These are phyloP conservation scores for Hydra vulgaris DNA, from an alignment of 30 jellyfish, hydroid and myxozoan species.

Conservation along the genomic window DNA sequence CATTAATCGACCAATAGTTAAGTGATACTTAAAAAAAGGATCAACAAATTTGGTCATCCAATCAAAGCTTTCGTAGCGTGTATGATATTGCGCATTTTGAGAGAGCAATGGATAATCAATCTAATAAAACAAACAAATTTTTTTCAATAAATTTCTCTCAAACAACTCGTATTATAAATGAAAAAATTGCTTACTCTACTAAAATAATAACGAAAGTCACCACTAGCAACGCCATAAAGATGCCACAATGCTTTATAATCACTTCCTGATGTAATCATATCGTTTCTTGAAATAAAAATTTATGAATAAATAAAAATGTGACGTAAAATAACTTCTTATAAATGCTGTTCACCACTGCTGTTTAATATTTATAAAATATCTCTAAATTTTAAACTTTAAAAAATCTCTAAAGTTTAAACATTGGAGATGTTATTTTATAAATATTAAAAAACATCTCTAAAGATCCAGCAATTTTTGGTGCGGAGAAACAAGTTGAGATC, in stretches of 20 bases:
- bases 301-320: too few species aligned
- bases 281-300: conserved; percentile 30
- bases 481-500: too few species aligned
- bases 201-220: conserved; percentile 31
- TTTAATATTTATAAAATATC: too few species aligned
- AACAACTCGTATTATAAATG: neutral
- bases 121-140: conserved; percentile 11
- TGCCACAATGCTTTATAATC: conserved; percentile 47
- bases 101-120: conserved; percentile 28
- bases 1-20: conserved; percentile 71
- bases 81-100: conserved; percentile 72
- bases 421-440: too few species aligned
- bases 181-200: conserved; percentile 11
- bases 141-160: too few species aligned
- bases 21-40: conserved; percentile 70
- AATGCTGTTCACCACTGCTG: too few species aligned
- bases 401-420: too few species aligned
- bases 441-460: too few species aligned
- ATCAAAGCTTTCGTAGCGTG: conserved; percentile 73
- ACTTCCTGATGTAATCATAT: conserved; percentile 44
- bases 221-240: conserved; percentile 23
- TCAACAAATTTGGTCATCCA: conserved; percentile 79
- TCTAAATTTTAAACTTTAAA: too few species aligned
- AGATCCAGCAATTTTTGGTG: too few species aligned
- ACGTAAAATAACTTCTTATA: neutral